Evolutionary conservation across 2,797 vertebrate genomes (phyloP), one percentile per base, ranked within the genome.

Genomic region (Gadopsis marmoratus): DNA sequence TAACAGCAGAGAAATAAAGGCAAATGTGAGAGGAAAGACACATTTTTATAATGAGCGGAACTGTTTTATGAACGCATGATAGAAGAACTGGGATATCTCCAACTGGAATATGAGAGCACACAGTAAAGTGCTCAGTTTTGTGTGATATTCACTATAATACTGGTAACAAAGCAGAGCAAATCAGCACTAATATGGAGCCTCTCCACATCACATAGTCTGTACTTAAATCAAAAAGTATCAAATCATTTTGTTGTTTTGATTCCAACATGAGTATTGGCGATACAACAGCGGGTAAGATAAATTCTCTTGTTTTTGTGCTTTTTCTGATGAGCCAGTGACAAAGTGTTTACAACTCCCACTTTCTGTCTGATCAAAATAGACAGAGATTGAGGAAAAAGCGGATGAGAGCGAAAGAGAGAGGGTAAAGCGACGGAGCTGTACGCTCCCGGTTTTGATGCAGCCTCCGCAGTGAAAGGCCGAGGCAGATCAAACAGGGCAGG

Each of bases 401-500:
- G 35, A 29, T 37, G 64, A 60, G 74, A 61, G 31, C 13, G 13
- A 79, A 23, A 76, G 11, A 76, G n/a, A 58, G 11, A 23, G 62
- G 53, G 59, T 53, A 58, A 70, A 61, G 71, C 29, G 29, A 45
- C 45, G 54, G 43, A 43, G 80, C 87, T 91, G 89, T 80, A 87
- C 83, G 76, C 88, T 73, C 47, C 58, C 61, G 3, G 58, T 86
- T 91, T 86, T 89, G 86, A 90, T 88, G 80, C 83, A 79, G 86
- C 79, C 82, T 84, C 76, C 7, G 39, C 77, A 48, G 33, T 71
- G 84, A 89, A 90, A 89, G 88, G 84, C 86, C 87, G 60, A 31
- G 35, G 81, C 63, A 76, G 82, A 90, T 91, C 83, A 93, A 92
- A 91, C 76, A 21, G 83, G 75, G 63, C 79, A 54, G 83, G 76